Evolutionary conservation across 2,797 vertebrate genomes (phyloP).

Genomic region (Aldrovandia affinis): DNA sequence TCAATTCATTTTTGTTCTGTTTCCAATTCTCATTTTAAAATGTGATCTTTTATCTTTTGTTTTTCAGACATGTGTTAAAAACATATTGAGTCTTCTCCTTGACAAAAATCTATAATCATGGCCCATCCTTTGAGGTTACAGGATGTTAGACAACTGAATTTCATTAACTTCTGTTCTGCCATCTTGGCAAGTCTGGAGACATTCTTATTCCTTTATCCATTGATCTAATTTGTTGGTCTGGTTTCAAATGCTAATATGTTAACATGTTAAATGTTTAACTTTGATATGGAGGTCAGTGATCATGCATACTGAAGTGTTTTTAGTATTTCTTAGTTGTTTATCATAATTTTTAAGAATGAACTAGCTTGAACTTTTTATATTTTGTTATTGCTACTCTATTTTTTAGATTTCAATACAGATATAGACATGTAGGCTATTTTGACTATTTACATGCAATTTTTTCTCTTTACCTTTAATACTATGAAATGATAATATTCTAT

Average conservation of each 20-base stretch:
- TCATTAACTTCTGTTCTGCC: not conserved
- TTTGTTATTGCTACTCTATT: not conserved
- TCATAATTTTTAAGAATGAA: not conserved
- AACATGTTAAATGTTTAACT: not conserved
- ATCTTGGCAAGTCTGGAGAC: not conserved
- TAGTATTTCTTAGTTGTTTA: not conserved
- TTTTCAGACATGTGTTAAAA: conserved; percentile 76
- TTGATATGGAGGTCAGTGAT: not conserved
- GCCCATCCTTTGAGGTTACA: not conserved
- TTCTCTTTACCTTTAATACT: conserved; percentile 7
- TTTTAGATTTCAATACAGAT: not conserved
- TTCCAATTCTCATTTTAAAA: conserved; percentile 40
- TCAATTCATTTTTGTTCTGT: not conserved
- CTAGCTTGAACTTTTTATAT: not conserved
- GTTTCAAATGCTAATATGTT: not conserved
- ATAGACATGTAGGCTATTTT: not conserved
- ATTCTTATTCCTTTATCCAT: not conserved
- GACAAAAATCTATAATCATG: conserved; percentile 3
- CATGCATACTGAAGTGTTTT: not conserved
- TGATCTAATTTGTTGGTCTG: not conserved
- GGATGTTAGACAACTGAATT: conserved; percentile 6
- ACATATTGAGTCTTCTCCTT: conserved; percentile 76
- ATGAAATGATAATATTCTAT: not conserved
- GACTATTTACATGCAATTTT: not conserved
- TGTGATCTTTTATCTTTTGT: conserved; percentile 65